A percentile compares a stretch with the other conserved stretches of the same genome.
Conservation (phyloP, 2,797 vertebrate genomes). For the Simalia tracyae region DNA sequence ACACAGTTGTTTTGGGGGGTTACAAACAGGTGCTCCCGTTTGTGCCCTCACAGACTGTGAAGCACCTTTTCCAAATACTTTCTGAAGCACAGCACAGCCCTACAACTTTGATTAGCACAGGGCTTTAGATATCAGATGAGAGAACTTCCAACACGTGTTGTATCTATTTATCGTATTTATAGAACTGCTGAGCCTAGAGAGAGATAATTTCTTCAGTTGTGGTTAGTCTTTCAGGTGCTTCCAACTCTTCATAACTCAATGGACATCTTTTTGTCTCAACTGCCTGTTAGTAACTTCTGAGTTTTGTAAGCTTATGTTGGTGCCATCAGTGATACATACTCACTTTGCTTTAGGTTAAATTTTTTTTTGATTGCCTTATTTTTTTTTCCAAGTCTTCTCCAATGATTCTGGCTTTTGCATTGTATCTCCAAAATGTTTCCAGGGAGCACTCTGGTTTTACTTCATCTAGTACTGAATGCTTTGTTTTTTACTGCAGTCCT, state of each 20-base stretch:
- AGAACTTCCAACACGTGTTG: background rate
- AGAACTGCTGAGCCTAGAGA: background rate
- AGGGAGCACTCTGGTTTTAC: background rate
- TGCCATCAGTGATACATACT: background rate
- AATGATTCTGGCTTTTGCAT: background rate
- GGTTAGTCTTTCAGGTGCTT: background rate
- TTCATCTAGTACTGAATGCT: background rate
- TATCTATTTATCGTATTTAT: background rate
- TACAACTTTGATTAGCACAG: background rate
- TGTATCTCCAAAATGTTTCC: background rate
- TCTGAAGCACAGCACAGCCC: too few species aligned
- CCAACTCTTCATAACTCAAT: background rate
- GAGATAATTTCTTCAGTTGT: background rate
- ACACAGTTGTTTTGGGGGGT: too few species aligned
- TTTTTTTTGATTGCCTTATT: background rate
- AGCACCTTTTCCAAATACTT: too few species aligned
- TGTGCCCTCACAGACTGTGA: too few species aligned
- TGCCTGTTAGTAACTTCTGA: background rate
- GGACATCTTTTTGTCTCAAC: background rate
- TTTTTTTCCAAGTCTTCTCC: background rate
- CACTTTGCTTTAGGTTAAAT: background rate
- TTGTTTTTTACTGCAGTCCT: background rate
- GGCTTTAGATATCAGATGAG: background rate
- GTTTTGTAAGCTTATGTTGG: background rate
- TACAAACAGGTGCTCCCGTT: too few species aligned